Conservation (phyloP, 1,140 invertebrate species). For the Linepithema humile region DNA sequence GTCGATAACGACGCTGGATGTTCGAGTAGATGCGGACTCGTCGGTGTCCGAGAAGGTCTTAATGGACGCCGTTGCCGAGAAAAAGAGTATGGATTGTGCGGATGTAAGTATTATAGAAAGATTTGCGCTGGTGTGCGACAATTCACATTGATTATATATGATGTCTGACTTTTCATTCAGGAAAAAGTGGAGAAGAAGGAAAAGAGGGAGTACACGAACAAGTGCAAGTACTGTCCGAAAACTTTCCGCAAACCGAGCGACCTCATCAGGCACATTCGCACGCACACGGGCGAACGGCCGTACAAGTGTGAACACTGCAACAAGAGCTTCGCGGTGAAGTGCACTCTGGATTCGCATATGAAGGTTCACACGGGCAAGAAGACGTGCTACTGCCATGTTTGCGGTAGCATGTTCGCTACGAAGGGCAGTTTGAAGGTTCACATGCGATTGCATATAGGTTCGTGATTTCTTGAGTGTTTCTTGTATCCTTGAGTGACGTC, state of each 20-base stretch:
- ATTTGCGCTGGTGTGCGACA: background rate
- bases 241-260: constrained; percentile 85
- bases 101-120: constrained; percentile 48
- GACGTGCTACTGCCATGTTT: constrained; percentile 86
- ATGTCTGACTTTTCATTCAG: constrained; percentile 23
- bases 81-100: constrained; percentile 70
- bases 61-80: constrained; percentile 81
- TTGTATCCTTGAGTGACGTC: too few species aligned
- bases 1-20: background rate
- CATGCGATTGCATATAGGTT: constrained; percentile 88
- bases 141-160: background rate
- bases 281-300: constrained; percentile 89
- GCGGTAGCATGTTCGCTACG: constrained; percentile 86
- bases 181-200: constrained; percentile 57
- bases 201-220: constrained; percentile 80
- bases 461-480: constrained; percentile 22
- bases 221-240: constrained; percentile 86
- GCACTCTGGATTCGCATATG: constrained; percentile 87
- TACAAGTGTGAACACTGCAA: constrained; percentile 87
- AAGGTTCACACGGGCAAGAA: constrained; percentile 86
- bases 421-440: constrained; percentile 89
- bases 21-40: constrained; percentile 61
- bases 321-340: constrained; percentile 89
- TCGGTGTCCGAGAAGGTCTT: constrained; percentile 85
- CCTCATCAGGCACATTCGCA: constrained; percentile 84